Evolutionary conservation across 2,797 vertebrate species (phyloP).

Genomic region (Bradypus variegatus): DNA sequence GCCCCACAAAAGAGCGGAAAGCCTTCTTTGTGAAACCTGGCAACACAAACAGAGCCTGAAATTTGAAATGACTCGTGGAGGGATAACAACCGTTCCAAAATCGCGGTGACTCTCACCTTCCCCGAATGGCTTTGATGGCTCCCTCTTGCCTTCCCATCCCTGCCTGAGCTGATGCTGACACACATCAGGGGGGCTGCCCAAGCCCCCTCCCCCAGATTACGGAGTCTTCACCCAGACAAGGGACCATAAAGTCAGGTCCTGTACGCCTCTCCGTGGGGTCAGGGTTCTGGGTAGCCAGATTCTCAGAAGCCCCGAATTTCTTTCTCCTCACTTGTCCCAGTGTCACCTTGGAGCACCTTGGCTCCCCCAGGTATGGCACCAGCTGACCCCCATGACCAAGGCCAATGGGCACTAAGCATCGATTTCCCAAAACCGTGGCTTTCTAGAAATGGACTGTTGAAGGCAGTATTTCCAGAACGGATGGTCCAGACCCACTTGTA

Average conservation of each 20-base stretch:
- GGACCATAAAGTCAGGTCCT: background rate
- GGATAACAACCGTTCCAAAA: background rate
- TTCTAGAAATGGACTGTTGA: rapidly evolving
- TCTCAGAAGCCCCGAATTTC: background rate
- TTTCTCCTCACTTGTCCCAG: background rate
- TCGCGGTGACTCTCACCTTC: background rate
- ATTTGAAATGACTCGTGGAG: background rate
- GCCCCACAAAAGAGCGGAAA: background rate
- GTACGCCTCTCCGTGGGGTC: background rate
- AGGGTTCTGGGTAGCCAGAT: background rate
- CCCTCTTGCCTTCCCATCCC: background rate
- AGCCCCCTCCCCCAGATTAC: too few species aligned
- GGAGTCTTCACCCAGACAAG: background rate
- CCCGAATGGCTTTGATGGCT: background rate
- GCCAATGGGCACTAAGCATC: background rate
- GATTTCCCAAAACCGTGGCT: background rate
- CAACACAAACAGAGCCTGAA: background rate
- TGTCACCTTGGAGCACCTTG: background rate
- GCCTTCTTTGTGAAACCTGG: rapidly evolving
- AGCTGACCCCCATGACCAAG: rapidly evolving
- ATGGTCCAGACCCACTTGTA: background rate
- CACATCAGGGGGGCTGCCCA: background rate
- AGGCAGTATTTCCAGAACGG: background rate
- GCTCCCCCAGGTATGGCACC: background rate
- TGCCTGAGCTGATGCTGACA: background rate